Evolutionary conservation across 1,140 invertebrate species (phyloP), one percentile per base, ranked within the genome.

Genomic region (Chionoecetes opilio): DNA sequence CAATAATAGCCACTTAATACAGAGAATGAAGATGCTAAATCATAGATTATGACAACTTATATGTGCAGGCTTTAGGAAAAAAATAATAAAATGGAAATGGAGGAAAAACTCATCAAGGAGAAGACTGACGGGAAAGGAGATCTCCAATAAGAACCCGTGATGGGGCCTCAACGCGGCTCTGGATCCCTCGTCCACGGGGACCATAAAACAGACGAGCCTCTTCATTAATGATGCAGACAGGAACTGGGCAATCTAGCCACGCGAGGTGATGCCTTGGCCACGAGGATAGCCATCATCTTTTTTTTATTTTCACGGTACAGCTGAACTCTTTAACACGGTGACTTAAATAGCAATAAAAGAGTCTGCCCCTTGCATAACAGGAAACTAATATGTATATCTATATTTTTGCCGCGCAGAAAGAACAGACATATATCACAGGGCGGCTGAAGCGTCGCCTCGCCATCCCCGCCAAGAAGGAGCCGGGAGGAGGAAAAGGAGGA

Each of bases 151-250:
- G 63, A 75, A 11, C n/a, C 11, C 11, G 21, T 75, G 63, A 75
- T 75, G 63, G 63, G 21, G 63, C 63, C 63, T 75, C 63, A 14
- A 46, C 41, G 41, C 41, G 41, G 41, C 41, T 14, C n/a, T 14
- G 41, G 63, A 75, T n/a, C 63, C 63, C 63, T 75, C 11, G 63
- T 75, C 63, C 63, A n/a, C 63, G n/a, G 63, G 63, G 63, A 75
- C 63, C 21, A 75, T 75, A 75, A 75, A 75, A 75, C 63, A n/a
- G 63, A 75, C 63, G 63, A 26, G 63, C 63, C 63, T 75, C 63
- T 75, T 75, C 63, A 75, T 75, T 75, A 75, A 75, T 75, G 63
- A 75, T 75, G 63, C 63, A 75, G 63, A n/a, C 63, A 75, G 63
- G 63, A 75, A 75, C 63, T 75, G 63, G 63, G 63, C 63, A 75